Conservation (phyloP, 1,140 invertebrate species). For the Wasmannia auropunctata region DNA sequence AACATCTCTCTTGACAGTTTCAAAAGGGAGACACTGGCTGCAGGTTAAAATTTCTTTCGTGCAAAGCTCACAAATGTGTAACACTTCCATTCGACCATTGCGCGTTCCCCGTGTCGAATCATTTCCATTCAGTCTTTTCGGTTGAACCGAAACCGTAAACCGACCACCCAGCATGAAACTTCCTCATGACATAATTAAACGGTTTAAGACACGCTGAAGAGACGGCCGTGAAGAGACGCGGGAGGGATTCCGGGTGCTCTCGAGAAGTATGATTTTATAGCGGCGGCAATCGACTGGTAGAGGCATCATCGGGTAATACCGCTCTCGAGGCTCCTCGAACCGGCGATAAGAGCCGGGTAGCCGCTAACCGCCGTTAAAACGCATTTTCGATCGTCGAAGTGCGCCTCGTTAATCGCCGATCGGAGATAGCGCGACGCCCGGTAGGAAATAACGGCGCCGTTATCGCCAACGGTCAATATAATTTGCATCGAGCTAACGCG, state of each 20-base stretch:
- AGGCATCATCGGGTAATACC: conserved; percentile 8
- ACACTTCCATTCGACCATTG: neutral
- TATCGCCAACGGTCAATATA: conserved; percentile 29
- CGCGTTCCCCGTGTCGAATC: too few species aligned
- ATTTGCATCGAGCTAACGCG: conserved; percentile 44
- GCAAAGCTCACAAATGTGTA: neutral
- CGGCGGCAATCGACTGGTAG: neutral
- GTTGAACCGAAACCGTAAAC: neutral
- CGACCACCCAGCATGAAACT: neutral
- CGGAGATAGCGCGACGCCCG: conserved; percentile 29
- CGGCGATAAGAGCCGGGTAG: conserved; percentile 6
- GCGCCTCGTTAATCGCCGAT: conserved; percentile 25
- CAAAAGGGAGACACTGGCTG: neutral
- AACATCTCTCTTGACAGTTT: neutral
- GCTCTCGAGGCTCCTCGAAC: neutral
- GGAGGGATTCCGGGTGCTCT: neutral
- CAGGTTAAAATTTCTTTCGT: neutral
- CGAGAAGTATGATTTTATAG: neutral
- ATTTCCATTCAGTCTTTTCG: too few species aligned
- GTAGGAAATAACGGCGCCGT: conserved; percentile 42
- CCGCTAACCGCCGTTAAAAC: conserved; percentile 10
- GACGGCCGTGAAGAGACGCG: too few species aligned
- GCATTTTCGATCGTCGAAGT: conserved; percentile 6
- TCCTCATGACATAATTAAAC: neutral
- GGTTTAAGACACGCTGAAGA: neutral